A percentile compares a stretch with the other conserved stretches of the same genome.
Conservation (phyloP, 2,888 invertebrate genomes). For the Stomorhina lunata region DNA sequence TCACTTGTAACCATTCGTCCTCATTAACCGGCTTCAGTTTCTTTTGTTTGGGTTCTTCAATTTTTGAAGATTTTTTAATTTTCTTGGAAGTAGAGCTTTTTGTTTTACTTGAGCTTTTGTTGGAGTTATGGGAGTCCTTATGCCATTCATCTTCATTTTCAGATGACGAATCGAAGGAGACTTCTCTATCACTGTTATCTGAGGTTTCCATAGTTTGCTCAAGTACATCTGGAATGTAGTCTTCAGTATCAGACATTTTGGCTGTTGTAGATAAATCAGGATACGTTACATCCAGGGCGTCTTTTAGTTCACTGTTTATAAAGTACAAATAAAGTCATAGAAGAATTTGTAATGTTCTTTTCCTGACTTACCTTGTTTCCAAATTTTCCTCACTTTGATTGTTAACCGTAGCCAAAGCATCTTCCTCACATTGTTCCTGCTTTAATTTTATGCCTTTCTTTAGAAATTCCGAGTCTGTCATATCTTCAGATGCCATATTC, state of each 20-base stretch:
- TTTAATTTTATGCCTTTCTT: conserved; percentile 27
- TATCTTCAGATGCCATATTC: background rate
- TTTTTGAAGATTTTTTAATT: background rate
- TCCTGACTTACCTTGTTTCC: conserved; percentile 10
- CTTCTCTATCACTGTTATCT: conserved; percentile 7
- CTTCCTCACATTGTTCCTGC: conserved; percentile 26
- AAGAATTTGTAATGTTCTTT: background rate
- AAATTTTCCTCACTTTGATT: background rate
- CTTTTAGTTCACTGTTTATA: conserved; percentile 11
- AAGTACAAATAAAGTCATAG: background rate
- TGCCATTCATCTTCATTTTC: conserved; percentile 42
- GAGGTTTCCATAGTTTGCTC: background rate
- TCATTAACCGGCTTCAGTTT: conserved; percentile 11
- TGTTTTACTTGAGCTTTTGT: conserved; percentile 18
- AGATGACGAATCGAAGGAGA: background rate
- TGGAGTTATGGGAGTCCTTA: conserved; percentile 1
- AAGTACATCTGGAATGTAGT: background rate
- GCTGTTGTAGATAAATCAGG: background rate
- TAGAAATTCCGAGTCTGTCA: background rate
- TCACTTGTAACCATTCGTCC: conserved; percentile 51
- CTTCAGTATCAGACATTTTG: background rate
- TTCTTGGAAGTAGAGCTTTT: conserved; percentile 4
- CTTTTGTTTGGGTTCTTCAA: background rate
- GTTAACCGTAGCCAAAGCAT: background rate
- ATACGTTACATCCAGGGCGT: background rate